phyloP scores from a whole-genome alignment of 2,888 invertebrate species.

The Agrochola litura region DNA sequence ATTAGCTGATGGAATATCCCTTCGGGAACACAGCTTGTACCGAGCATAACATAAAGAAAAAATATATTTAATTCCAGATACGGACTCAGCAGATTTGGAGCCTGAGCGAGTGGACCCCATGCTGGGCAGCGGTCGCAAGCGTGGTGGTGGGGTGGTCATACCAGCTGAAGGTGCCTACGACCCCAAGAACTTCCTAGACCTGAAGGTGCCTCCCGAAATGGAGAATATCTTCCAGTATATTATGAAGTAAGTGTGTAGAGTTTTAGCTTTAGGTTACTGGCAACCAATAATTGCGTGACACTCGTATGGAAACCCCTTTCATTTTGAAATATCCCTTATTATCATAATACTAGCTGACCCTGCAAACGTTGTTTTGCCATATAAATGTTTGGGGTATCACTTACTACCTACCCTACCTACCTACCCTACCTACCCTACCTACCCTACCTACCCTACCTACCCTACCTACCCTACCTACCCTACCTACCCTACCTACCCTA shows the following conservation, averaged over 20 bases:
- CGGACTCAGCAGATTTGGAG: slow-evolving; percentile 83
- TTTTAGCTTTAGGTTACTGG: too few relatives aligned
- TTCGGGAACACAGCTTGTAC: too few relatives aligned
- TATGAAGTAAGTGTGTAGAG: slow-evolving; percentile 91
- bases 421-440: too few relatives aligned
- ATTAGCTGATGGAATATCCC: too few relatives aligned
- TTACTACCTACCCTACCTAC: too few relatives aligned
- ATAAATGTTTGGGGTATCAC: too few relatives aligned
- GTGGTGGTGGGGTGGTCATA: slow-evolving; percentile 81
- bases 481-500: too few relatives aligned
- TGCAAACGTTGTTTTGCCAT: too few relatives aligned
- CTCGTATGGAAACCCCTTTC: not conserved
- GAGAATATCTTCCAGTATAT: slow-evolving; percentile 98
- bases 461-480: too few relatives aligned
- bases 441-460: too few relatives aligned
- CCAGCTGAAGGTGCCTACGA: slow-evolving; percentile 93
- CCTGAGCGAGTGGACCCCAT: slow-evolving; percentile 72
- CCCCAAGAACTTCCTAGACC: slow-evolving; percentile 95
- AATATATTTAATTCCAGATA: slow-evolving; percentile 72
- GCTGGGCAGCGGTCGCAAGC: slow-evolving; percentile 77
- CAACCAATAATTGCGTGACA: not conserved
- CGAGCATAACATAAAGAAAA: not conserved
- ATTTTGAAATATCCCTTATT: not conserved
- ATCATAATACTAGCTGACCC: too few relatives aligned
- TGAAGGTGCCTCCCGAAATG: slow-evolving; percentile 95